phyloP scores from a whole-genome alignment of 2,888 invertebrate genomes.

The Coleophora flavipennella region DNA sequence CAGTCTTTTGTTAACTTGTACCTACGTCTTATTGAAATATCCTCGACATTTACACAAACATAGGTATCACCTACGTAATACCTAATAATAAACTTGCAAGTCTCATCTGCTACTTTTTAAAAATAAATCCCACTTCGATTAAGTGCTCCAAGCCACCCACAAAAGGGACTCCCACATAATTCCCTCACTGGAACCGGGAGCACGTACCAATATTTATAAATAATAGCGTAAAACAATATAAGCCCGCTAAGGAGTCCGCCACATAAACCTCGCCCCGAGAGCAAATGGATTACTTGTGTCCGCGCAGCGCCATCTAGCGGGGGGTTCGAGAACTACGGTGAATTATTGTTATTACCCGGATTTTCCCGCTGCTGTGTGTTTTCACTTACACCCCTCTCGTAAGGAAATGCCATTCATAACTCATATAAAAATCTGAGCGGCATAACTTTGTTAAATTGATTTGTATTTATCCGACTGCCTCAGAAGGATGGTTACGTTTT shows the following conservation, averaged over 20 bases:
- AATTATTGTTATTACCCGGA: constrained; percentile 69
- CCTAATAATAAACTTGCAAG: too few relatives aligned
- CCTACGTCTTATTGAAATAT: too few relatives aligned
- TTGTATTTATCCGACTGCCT: constrained; percentile 32
- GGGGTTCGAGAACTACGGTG: constrained; percentile 53
- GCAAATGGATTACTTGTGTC: constrained; percentile 73
- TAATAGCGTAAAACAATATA: constrained; percentile 68
- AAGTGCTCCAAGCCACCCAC: too few relatives aligned
- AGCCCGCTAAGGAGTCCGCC: constrained; percentile 57
- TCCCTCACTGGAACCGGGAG: constrained; percentile 26
- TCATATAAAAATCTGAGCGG: constrained; percentile 51
- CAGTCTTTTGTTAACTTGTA: too few relatives aligned
- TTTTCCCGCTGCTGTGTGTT: constrained; percentile 65
- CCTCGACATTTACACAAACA: too few relatives aligned
- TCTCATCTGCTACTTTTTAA: constrained; percentile 14
- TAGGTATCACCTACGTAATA: too few relatives aligned
- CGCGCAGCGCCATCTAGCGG: constrained; percentile 64
- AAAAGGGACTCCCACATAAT: constrained; percentile 29
- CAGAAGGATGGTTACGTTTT: too few relatives aligned
- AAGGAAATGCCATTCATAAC: constrained; percentile 31
- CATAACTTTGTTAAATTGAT: constrained; percentile 59
- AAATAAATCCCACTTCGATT: constrained; percentile 6
- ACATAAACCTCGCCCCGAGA: constrained; percentile 70
- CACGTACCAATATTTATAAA: constrained; percentile 61
- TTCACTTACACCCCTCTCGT: constrained; percentile 67